Evolutionary conservation across 1,140 invertebrate genomes (phyloP).

Genomic region (Halesus radiatus): DNA sequence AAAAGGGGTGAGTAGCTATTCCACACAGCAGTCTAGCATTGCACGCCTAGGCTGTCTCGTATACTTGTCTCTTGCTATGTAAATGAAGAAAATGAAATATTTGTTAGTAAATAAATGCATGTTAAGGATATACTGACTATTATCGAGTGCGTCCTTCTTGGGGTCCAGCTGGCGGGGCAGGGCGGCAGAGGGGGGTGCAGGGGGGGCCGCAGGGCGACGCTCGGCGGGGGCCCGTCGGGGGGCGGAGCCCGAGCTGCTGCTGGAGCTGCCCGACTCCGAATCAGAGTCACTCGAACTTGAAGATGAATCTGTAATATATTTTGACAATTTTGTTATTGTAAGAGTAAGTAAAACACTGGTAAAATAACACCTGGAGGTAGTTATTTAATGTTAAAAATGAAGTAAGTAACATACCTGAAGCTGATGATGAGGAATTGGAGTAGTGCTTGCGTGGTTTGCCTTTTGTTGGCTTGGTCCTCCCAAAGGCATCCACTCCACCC

Average conservation of each 20-base stretch:
- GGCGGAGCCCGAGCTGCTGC: constrained; percentile 63
- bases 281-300: constrained; percentile 71
- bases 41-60: too few relatives aligned
- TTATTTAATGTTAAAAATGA: too few relatives aligned
- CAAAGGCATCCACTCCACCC: constrained; percentile 67
- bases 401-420: constrained; percentile 64
- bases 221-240: constrained; percentile 61
- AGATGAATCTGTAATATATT: constrained; percentile 63
- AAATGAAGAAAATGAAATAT: too few relatives aligned
- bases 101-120: too few relatives aligned
- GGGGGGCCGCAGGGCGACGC: constrained; percentile 62
- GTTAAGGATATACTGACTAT: too few relatives aligned
- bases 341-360: too few relatives aligned
- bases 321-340: too few relatives aligned
- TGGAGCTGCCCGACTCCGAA: constrained; percentile 70
- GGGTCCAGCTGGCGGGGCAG: constrained; percentile 45
- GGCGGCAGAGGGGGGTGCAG: constrained; percentile 58
- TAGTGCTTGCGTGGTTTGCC: constrained; percentile 65
- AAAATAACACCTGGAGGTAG: too few relatives aligned
- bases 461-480: constrained; percentile 63
- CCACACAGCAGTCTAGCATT: too few relatives aligned
- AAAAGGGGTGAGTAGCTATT: too few relatives aligned
- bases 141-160: constrained; percentile 22
- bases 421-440: constrained; percentile 67
- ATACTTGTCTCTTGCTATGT: too few relatives aligned